phyloP scores from a whole-genome alignment of 2,888 invertebrate species.

The Cartodere bifasciata region DNA sequence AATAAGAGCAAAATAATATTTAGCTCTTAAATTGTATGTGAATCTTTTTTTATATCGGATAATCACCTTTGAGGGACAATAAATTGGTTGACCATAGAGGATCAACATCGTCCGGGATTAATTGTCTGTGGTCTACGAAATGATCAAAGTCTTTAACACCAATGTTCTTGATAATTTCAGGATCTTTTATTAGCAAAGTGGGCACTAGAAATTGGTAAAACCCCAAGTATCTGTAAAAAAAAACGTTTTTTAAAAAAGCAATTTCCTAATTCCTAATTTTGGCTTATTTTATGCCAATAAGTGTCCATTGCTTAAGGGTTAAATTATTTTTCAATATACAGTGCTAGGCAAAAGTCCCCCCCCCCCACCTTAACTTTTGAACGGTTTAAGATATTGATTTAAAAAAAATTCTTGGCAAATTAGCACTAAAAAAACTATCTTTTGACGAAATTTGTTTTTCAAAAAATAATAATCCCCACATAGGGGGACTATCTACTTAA shows the following conservation, averaged over 20 bases:
- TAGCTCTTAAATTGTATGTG: too few species aligned
- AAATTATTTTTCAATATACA: too few species aligned
- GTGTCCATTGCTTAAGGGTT: too few species aligned
- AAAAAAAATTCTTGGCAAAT: too few species aligned
- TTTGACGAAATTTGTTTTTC: too few species aligned
- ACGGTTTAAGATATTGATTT: background rate
- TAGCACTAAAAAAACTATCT: too few species aligned
- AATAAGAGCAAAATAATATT: too few species aligned
- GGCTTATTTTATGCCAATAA: too few species aligned
- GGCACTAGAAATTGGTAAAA: conserved; percentile 27
- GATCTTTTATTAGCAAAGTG: conserved; percentile 39
- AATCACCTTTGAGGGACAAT: conserved; percentile 21
- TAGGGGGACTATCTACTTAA: too few species aligned
- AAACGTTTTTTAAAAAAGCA: conserved; percentile 8
- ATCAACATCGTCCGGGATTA: conserved; percentile 29
- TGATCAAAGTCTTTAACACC: conserved; percentile 46
- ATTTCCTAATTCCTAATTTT: too few species aligned
- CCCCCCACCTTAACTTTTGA: background rate
- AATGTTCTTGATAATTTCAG: conserved; percentile 45
- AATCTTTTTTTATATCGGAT: conserved; percentile 4
- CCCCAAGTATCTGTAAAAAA: conserved; percentile 21
- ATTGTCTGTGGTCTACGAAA: conserved; percentile 36
- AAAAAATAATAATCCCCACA: too few species aligned
- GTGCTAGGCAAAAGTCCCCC: too few species aligned
- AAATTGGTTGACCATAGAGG: conserved; percentile 38